Evolutionary conservation across 2,113 vertebrate genomes (phyloP).

Genomic region (Cavia aperea): DNA sequence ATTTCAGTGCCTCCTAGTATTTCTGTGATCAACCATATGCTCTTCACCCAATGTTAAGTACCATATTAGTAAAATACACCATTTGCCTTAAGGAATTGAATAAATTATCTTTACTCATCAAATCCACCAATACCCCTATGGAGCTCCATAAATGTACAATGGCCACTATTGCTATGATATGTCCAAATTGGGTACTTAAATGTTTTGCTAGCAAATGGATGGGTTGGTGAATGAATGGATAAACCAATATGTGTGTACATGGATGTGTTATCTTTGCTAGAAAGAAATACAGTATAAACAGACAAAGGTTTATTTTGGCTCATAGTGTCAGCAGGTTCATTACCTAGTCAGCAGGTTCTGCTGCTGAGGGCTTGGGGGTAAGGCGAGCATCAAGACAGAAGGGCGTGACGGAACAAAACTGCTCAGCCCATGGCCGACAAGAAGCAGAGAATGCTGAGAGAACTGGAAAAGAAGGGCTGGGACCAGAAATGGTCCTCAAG

Average conservation of each 20-base stretch:
- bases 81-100: conserved; percentile 3
- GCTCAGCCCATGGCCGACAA: neutral
- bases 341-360: neutral
- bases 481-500: neutral
- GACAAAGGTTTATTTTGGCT: neutral
- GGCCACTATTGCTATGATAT: neutral
- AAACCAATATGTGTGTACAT: neutral
- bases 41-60: neutral
- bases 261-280: neutral
- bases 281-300: neutral
- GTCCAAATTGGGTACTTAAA: neutral
- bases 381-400: neutral
- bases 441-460: neutral
- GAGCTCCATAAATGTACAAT: neutral
- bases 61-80: neutral
- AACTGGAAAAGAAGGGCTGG: neutral
- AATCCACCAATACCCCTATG: neutral
- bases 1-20: neutral
- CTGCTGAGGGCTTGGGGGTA: neutral
- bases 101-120: conserved; percentile 21
- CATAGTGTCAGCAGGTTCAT: neutral
- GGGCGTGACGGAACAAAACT: neutral
- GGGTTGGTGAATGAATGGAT: neutral
- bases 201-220: neutral
- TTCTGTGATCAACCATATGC: neutral